Evolutionary conservation across 2,113 vertebrate species (phyloP), one percentile per base, ranked within the genome.

Genomic region (Peromyscus californicus): DNA sequence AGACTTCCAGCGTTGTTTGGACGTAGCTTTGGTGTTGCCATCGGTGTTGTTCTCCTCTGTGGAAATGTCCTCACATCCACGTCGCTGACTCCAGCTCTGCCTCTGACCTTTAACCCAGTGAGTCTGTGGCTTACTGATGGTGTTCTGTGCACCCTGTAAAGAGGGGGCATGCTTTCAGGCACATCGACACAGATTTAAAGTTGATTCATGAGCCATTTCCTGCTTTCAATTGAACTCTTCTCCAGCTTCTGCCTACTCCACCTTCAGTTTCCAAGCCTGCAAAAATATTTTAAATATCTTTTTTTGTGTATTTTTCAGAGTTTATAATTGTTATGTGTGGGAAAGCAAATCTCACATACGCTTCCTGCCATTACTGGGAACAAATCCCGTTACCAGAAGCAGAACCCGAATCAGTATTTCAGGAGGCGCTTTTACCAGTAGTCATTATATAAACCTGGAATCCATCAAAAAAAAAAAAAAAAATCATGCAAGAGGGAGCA

Each of bases 361-460:
- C 36, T 74, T 54, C 7, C 15, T 86, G 6, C 31, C 51, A 42
- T 74, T 89, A 54, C 39, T 93, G 57, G 95, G 89, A 90, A n/a
- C 70, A 39, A n/a, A 75, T 61, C 72, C 45, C 79, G 67, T 57
- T 75, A 75, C 65, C 85, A 67, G 83, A 57, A 45, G 19, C 54
- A 95, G 45, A 95, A 84, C 36, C 51, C 42, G 10, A 61, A 67
- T 89, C 74, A 86, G 83, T 91, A 48, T 95, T 92, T 85, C 90
- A 95, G 90, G 72, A 95, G 91, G 54, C 74, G 42, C 57, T 74
- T 90, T 90, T 79, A 90, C 48, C 21, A 33, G 61, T 86, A 82
- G 80, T 92, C 31, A 84, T 88, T 95, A 89, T 10, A 19, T 74
- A 90, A 90, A 94, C 59, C n/a, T 90, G 54, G 74, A 78, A 91